Evolutionary conservation across 2,888 invertebrate species (phyloP).

Genomic region (Clunio marinus): DNA sequence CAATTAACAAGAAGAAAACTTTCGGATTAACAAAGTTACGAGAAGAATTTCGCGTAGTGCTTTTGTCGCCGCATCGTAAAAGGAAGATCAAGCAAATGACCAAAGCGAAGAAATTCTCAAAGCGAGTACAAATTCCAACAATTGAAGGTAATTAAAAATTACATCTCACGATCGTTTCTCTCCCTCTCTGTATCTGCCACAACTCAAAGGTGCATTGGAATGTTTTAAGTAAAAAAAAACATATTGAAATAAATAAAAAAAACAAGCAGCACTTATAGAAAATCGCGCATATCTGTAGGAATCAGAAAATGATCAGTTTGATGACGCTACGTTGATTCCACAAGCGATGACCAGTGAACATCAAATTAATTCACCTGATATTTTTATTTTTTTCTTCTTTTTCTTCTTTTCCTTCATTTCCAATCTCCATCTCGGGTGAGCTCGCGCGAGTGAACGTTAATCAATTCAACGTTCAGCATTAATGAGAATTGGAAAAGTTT

Average conservation of each 20-base stretch:
- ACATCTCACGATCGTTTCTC: slow-evolving; percentile 31
- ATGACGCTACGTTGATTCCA: slow-evolving; percentile 19
- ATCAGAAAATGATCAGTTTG: slow-evolving; percentile 22
- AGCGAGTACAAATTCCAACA: slow-evolving; percentile 29
- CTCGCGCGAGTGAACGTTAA: slow-evolving; percentile 25
- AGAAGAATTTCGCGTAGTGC: background rate
- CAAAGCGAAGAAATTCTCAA: slow-evolving; percentile 29
- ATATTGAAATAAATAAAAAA: too few relatives aligned
- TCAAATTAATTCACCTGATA: slow-evolving; percentile 38
- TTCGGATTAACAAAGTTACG: background rate
- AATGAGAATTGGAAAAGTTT: slow-evolving; percentile 29
- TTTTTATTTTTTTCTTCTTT: background rate
- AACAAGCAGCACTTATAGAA: background rate
- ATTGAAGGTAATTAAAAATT: slow-evolving; percentile 38
- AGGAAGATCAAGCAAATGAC: slow-evolving; percentile 18
- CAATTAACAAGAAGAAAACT: background rate
- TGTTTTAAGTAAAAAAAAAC: background rate
- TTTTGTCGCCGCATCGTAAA: background rate
- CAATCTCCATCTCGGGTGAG: background rate
- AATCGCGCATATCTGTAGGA: slow-evolving; percentile 29
- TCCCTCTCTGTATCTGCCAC: slow-evolving; percentile 6
- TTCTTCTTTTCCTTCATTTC: background rate
- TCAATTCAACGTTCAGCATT: slow-evolving; percentile 33
- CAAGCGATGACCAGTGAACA: slow-evolving; percentile 34
- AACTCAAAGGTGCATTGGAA: slow-evolving; percentile 30